Evolutionary conservation across 2,888 invertebrate genomes (phyloP), one percentile per base, ranked within the genome.

Genomic region (Scelioninae gen. 1): DNA sequence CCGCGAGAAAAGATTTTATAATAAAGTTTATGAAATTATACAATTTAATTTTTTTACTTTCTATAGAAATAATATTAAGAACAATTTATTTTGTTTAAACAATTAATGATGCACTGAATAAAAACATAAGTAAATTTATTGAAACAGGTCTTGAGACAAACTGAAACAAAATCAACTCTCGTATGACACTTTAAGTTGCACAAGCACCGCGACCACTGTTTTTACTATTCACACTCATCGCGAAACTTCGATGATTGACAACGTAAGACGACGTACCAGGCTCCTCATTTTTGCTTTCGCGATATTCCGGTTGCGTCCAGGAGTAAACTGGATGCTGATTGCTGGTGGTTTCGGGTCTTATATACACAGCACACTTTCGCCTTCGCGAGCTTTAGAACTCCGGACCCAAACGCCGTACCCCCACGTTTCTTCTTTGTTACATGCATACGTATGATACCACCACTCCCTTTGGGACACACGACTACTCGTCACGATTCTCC

Each of bases 321-420:
- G 92, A 93, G 91, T 93, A 94, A 93, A 94, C 94, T 94, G 94
- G 93, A 93, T 93, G 93, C 92, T 93, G 92, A 93, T 93, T 92
- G 92, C 91, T 91, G 89, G 90, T 90, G 91, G 87, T 92, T 91
- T 93, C 90, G 92, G 92, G 92, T 92, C 93, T 94, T 94, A 93
- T 94, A 94, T 94, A 94, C 93, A 92, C 86, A 92, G 91, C 92
- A 92, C 91, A 93, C 94, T 94, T 94, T 94, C 94, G 94, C 93
- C 93, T 92, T 92, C 90, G 91, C 91, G 90, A 89, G 89, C 89
- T 89, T 87, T 85, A 79, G 78, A 66, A 74, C n/a, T 84, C 85
- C 86, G 86, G 86, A 84, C 84, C 86, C 89, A 86, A 83, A 74
- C 66, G 90, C 88, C 82, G 85, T 90, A 89, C 90, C 90, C 92